A percentile compares a stretch with the other conserved stretches of the same genome.
phyloP scores from a whole-genome alignment of 2,113 vertebrate species.

The Gallinago media region DNA sequence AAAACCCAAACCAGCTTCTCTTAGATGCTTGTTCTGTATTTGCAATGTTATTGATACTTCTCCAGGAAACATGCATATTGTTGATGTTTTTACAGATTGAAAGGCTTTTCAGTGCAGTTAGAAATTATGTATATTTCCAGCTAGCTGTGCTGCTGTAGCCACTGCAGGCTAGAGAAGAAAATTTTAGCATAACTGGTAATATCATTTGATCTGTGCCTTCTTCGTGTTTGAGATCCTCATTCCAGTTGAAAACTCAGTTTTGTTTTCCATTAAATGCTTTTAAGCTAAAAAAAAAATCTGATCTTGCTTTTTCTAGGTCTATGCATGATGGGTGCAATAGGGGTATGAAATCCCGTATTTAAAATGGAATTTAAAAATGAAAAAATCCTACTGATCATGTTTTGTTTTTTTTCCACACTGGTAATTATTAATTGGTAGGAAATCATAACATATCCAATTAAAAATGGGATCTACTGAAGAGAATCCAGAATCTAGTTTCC shows the following conservation, averaged over 20 bases:
- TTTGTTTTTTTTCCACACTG: background rate
- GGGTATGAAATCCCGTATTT: background rate
- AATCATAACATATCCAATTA: background rate
- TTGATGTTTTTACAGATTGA: background rate
- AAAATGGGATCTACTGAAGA: background rate
- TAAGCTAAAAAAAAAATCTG: background rate
- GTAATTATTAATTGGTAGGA: background rate
- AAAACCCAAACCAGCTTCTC: background rate
- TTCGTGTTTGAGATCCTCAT: background rate
- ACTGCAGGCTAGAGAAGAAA: background rate
- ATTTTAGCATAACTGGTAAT: background rate
- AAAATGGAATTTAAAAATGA: background rate
- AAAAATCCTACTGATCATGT: rapidly evolving
- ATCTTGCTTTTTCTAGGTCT: background rate
- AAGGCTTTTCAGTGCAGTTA: background rate
- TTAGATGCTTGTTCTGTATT: background rate
- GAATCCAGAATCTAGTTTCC: background rate
- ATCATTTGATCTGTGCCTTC: background rate
- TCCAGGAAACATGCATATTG: background rate
- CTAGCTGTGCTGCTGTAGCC: background rate
- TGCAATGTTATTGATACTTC: background rate
- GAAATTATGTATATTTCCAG: background rate
- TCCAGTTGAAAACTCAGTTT: background rate
- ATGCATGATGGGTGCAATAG: background rate
- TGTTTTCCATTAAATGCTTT: background rate